Base-by-base conservation (phyloP, 1,140 invertebrate genomes). In the Bombus superbus region DNA sequence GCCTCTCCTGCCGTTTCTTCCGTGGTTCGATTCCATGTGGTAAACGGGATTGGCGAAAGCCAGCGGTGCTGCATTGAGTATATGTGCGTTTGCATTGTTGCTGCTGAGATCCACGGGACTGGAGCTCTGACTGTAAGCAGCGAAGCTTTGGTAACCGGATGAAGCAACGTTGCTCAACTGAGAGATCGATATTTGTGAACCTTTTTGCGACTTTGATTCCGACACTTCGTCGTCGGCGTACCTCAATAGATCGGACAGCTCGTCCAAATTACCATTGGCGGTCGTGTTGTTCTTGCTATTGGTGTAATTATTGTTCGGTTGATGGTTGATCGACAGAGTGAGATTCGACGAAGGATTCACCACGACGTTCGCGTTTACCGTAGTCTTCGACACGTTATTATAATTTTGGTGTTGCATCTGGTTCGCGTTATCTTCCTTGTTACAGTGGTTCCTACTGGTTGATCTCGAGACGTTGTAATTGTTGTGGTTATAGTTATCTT, bases 11-110 rank as follows among this genome's bases (percentile, higher is more conserved):
- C 93, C 93, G 18, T 82, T 93, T 35, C 93, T 92, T 1, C 90
- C 90, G 69, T 93, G 93, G 82, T 92, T 95, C 3, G 94, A 92
- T 71, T 97, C 97, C 95, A 97, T 96, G 91, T 97, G 97, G 93
- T 98, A 98, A 71, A 98, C 97, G 5, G 98, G 98, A 95, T 98
- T 98, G 59, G 97, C 97, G 90, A 98, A 98, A 53, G 98, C 98
- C 73, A 98, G 93, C 10, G 98, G 97, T 79, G 97, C 96, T 59
- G 95, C 88, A 62, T 90, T 96, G 28, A 96, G 92, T 85, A 96
- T 96, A 88, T 95, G 95, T 74, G 96, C 93, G 88, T 95, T 95
- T 57, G 96, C 95, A 77, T 95, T 95, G 84, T 94, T 95, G 79
- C 92, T 93, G 86, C 92, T 96, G 18, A 97, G 96, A 92, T 98